Evolutionary conservation across 2,113 vertebrate genomes (phyloP).

Genomic region (Eulemur macaco): DNA sequence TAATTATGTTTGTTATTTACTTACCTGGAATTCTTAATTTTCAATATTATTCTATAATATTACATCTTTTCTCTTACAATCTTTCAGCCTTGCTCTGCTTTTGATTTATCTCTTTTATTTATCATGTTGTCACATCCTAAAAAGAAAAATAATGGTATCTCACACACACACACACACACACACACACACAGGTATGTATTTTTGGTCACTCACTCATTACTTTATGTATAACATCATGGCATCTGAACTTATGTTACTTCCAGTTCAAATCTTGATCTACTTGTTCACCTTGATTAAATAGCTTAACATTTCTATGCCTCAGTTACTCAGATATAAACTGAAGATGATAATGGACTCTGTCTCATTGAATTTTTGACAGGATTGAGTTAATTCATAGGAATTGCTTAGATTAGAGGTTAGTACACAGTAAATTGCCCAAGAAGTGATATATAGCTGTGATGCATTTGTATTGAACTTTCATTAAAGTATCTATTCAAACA

Average conservation of each 20-base stretch:
- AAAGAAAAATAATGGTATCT: not conserved
- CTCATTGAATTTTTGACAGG: not conserved
- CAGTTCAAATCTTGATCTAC: not conserved
- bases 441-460: not conserved
- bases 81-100: not conserved
- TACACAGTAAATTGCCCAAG: not conserved
- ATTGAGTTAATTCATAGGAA: slow-evolving; percentile 7
- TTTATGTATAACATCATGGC: not conserved
- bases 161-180: not conserved
- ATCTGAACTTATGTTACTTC: not conserved
- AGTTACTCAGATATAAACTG: not conserved
- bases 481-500: not conserved
- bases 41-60: not conserved
- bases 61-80: not conserved
- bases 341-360: not conserved
- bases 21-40: not conserved
- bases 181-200: not conserved
- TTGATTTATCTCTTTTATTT: not conserved
- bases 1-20: not conserved
- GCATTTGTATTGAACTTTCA: not conserved
- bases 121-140: not conserved
- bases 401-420: not conserved
- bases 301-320: not conserved
- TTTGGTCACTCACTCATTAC: not conserved
- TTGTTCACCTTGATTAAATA: not conserved